phyloP scores from a whole-genome alignment of 2,888 invertebrate genomes.

The Gibbula magus region DNA sequence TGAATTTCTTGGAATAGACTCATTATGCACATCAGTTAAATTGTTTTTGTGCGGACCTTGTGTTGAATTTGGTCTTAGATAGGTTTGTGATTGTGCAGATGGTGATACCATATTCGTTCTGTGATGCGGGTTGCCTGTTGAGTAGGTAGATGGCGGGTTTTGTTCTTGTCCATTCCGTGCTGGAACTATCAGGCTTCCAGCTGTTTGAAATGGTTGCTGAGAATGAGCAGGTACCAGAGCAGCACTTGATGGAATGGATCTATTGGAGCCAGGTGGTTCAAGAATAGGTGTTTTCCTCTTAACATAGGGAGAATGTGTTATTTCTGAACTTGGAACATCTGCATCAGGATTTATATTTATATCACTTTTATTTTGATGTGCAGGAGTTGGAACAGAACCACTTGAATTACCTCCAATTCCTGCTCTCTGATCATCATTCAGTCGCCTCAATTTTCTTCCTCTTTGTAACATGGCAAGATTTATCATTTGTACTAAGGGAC shows the following conservation, averaged over 20 bases:
- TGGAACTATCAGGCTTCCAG: slow-evolving; percentile 51
- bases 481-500: slow-evolving; percentile 25
- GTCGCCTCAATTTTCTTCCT: background rate
- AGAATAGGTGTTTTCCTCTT: slow-evolving; percentile 12
- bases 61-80: background rate
- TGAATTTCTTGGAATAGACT: background rate
- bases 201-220: slow-evolving; percentile 51
- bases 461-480: slow-evolving; percentile 21
- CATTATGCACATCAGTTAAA: background rate
- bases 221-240: slow-evolving; percentile 42
- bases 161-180: background rate
- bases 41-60: background rate
- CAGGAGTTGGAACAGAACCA: background rate
- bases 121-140: background rate
- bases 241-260: background rate
- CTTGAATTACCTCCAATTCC: background rate
- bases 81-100: background rate
- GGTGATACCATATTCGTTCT: background rate
- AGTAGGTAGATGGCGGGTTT: background rate
- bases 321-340: background rate
- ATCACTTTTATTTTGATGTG: slow-evolving; percentile 17
- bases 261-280: background rate
- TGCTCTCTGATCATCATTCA: background rate
- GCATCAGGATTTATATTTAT: background rate
- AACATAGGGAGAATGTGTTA: background rate